Conservation (phyloP, 2,797 vertebrate species). For the Knipowitschia caucasica region DNA sequence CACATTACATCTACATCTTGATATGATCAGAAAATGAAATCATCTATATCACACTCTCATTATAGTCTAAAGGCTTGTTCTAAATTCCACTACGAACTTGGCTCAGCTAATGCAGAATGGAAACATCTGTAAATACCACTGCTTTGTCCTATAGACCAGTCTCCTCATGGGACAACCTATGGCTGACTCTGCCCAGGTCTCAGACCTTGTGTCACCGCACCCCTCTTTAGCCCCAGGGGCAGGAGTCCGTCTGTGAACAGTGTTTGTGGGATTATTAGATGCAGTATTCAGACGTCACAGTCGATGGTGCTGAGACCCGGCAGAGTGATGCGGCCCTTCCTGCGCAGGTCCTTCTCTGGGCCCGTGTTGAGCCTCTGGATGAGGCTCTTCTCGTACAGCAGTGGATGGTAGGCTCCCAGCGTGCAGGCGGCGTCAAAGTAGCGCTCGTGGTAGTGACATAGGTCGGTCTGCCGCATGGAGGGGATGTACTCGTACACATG, state of each 20-base stretch:
- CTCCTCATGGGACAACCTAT: constrained; percentile 42
- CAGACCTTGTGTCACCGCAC: constrained; percentile 64
- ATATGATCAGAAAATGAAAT: constrained; percentile 43
- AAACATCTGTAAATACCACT: constrained; percentile 25
- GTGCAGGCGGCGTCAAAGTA: constrained; percentile 95
- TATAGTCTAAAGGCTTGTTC: constrained; percentile 67
- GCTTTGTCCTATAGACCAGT: constrained; percentile 22
- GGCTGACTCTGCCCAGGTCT: constrained; percentile 61
- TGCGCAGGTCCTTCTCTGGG: constrained; percentile 80
- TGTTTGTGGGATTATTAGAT: constrained; percentile 1
- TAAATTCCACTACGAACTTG: constrained; percentile 68
- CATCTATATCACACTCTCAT: constrained; percentile 39
- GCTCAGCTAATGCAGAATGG: constrained; percentile 76
- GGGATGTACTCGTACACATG: constrained; percentile 97
- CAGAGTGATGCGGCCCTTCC: constrained; percentile 88
- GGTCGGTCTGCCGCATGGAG: constrained; percentile 89
- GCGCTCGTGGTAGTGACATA: constrained; percentile 97
- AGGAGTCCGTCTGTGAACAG: constrained; percentile 30
- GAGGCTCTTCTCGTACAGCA: constrained; percentile 95
- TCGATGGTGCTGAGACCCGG: constrained; percentile 84
- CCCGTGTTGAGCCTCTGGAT: constrained; percentile 90
- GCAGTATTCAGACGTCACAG: constrained; percentile 73
- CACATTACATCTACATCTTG: constrained; percentile 19
- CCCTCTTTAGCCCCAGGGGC: constrained; percentile 44
- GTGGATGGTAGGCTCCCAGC: constrained; percentile 93